Evolutionary conservation across 2,888 invertebrate genomes (phyloP).

Genomic region (Agrotis puta): DNA sequence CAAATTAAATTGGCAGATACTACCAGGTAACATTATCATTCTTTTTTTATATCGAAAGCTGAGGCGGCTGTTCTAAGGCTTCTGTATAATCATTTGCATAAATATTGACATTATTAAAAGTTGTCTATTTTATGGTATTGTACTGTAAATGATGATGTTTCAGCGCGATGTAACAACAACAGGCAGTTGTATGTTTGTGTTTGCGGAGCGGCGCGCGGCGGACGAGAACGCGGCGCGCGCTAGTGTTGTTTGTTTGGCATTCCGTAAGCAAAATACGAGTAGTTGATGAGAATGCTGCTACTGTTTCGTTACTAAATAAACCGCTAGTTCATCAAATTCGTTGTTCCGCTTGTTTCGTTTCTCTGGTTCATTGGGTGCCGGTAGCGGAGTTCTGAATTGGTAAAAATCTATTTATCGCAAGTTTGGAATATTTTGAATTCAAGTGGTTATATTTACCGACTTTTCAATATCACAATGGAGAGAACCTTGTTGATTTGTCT

Average conservation of each 20-base stretch:
- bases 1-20: conserved; percentile 57
- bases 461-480: neutral
- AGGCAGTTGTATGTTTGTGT: conserved; percentile 36
- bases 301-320: conserved; percentile 33
- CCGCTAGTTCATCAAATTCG: conserved; percentile 29
- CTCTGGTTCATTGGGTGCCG: neutral
- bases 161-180: conserved; percentile 35
- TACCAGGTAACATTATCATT: conserved; percentile 60
- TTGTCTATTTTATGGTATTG: conserved; percentile 31
- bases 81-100: conserved; percentile 54
- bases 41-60: conserved; percentile 68
- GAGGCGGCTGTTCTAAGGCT: conserved; percentile 43
- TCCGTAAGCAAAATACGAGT: conserved; percentile 39
- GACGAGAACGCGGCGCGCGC: neutral
- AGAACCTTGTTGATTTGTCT: neutral
- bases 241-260: conserved; percentile 21
- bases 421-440: neutral
- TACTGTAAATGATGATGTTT: conserved; percentile 34
- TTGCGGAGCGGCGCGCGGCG: neutral
- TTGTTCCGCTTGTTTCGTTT: neutral
- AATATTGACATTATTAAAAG: conserved; percentile 59
- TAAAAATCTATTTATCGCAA: neutral
- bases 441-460: neutral
- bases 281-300: conserved; percentile 14
- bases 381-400: neutral